Evolutionary conservation across 2,113 vertebrate species (phyloP), one percentile per base, ranked within the genome.

Genomic region (Colaptes auratus): DNA sequence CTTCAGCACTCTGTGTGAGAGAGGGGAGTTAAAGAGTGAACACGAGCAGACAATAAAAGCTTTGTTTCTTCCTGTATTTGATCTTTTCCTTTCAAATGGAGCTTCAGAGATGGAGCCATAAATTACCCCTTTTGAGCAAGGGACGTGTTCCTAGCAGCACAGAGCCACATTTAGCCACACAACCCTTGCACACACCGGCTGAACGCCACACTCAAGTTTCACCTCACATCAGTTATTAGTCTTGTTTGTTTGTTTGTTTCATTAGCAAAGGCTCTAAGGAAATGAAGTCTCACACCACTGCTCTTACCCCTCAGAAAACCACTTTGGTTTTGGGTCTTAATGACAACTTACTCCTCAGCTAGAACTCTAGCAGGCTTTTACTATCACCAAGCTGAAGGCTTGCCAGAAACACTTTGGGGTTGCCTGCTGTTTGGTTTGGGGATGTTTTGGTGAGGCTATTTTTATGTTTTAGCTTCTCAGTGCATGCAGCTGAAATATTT

Each of bases 91-190:
- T 88, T 73, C 73, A 95, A 55, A 93, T 63, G 86, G 48, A 88
- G 31, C 50, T 78, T 90, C 81, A 88, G 60, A 87, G 53, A 90
- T 81, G 66, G 90, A 96, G 74, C 39, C 89, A 94, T 92, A 95
- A 95, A 96, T 83, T 94, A 94, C 39, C 46, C 84, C 65, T 82
- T 69, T 92, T 88, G 55, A 59, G 74, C 95, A 95, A 91, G 44
- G 33, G 77, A 67, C 80, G 61, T 65, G 65, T 59, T 95, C 82
- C 82, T 92, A 89, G 33, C 15, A 95, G 87, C 39, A 90, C 52
- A 84, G 75, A 90, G 77, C 50, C 88, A 96, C 83, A 71, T 92
- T 79, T 93, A 94, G 69, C 89, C 84, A 55, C 84, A 95, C 74
- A 92, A 83, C 15, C 69, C 74, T 86, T 86, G 73, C 64, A 79